A percentile compares a stretch with the other conserved stretches of the same genome.
Conservation (phyloP, 2,113 vertebrate genomes). For the Myrmecobius fasciatus region DNA sequence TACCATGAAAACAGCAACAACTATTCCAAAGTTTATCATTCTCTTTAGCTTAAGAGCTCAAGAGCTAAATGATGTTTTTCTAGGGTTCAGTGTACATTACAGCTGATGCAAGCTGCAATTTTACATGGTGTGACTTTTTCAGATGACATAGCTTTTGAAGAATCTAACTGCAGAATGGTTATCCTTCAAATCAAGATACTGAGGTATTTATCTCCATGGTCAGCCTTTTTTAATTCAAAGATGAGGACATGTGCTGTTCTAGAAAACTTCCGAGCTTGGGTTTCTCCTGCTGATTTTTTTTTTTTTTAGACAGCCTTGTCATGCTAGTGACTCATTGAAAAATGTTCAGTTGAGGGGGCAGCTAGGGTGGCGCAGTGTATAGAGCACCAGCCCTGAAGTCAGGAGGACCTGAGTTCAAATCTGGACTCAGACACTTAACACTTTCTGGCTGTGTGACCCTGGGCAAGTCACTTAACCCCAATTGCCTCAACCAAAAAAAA, state of each 20-base stretch:
- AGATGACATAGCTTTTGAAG: not conserved
- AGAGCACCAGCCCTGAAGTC: too few species aligned
- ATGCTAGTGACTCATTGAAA: not conserved
- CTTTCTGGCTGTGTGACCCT: too few species aligned
- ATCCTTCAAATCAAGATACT: not conserved
- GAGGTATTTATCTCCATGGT: not conserved
- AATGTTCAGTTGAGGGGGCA: not conserved
- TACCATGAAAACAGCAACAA: not conserved
- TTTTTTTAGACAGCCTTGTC: slow-evolving; percentile 38
- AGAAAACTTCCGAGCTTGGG: not conserved
- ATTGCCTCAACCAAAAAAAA: too few species aligned
- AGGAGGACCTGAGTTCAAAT: too few species aligned
- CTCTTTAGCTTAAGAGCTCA: slow-evolving; percentile 21
- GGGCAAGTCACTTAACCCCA: too few species aligned
- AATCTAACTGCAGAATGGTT: slow-evolving; percentile 12
- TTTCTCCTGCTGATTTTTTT: not conserved
- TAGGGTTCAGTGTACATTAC: not conserved
- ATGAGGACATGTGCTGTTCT: not conserved
- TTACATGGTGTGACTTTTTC: not conserved
- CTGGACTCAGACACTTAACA: too few species aligned
- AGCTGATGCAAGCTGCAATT: slow-evolving; percentile 12
- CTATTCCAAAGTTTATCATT: not conserved
- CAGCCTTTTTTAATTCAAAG: slow-evolving; percentile 26
- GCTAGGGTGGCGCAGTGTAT: too few species aligned
- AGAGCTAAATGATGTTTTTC: not conserved